Conservation (phyloP, 2,888 invertebrate genomes). For the Lasius platythorax region DNA sequence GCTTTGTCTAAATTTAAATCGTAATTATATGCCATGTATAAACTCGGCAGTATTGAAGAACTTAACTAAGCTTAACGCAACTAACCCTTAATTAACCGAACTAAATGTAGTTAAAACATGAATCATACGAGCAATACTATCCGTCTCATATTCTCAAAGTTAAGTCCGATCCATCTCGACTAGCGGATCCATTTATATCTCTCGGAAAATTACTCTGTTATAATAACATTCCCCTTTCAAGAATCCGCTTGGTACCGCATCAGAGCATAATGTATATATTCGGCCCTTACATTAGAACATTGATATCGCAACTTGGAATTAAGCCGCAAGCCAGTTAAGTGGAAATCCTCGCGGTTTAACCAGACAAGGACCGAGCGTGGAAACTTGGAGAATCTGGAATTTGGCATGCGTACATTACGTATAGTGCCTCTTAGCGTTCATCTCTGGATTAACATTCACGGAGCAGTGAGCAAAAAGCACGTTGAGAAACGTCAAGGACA, state of each 20-base stretch:
- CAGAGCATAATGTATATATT: neutral
- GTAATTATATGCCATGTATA: neutral
- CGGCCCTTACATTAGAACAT: neutral
- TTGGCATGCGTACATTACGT: neutral
- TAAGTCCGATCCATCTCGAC: neutral
- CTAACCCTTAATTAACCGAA: neutral
- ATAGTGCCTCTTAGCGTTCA: conserved; percentile 18
- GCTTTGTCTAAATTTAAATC: neutral
- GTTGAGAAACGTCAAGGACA: conserved; percentile 33
- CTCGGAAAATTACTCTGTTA: neutral
- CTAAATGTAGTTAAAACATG: neutral
- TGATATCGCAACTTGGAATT: neutral
- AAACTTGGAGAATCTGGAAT: conserved; percentile 7
- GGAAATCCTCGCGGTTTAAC: neutral
- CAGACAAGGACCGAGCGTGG: neutral
- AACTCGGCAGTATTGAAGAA: neutral
- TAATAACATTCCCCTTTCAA: neutral
- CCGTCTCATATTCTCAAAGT: neutral
- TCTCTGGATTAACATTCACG: conserved; percentile 20
- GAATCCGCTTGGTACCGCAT: neutral
- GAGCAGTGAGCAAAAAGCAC: conserved; percentile 6
- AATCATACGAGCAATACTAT: neutral
- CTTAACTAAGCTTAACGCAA: no score
- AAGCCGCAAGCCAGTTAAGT: conserved; percentile 13
- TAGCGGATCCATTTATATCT: neutral